Evolutionary conservation across 2,888 invertebrate species (phyloP).

Genomic region (Luperina nickerlii): DNA sequence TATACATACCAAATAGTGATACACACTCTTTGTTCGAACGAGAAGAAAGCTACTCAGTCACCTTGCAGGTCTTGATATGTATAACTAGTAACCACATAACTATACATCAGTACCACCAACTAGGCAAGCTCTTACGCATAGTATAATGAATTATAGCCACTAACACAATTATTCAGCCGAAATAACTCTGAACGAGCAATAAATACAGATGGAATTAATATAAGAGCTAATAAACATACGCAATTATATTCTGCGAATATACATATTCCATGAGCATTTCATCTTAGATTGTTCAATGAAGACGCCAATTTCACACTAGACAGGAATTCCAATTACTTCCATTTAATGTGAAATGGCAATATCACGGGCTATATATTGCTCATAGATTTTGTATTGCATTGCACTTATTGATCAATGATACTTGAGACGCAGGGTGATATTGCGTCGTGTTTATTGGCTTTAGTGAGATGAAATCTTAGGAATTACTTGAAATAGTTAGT

Average conservation of each 20-base stretch:
- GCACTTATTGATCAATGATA: constrained; percentile 60
- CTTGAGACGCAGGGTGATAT: constrained; percentile 42
- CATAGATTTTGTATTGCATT: constrained; percentile 49
- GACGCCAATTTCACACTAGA: constrained; percentile 81
- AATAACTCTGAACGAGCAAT: constrained; percentile 63
- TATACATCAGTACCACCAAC: constrained; percentile 1
- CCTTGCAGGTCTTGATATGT: too few relatives aligned
- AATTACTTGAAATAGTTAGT: not conserved
- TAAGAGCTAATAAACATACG: constrained; percentile 60
- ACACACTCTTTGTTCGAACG: too few relatives aligned
- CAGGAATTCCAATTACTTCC: constrained; percentile 80
- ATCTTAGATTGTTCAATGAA: constrained; percentile 71
- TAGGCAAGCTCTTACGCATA: constrained; percentile 1
- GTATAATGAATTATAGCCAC: constrained; percentile 41
- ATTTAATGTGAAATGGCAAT: constrained; percentile 76
- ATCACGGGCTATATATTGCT: constrained; percentile 54
- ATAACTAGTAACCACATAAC: not conserved
- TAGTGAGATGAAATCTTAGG: constrained; percentile 12
- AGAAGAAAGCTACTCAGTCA: too few relatives aligned
- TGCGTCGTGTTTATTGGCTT: constrained; percentile 35
- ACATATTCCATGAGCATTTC: constrained; percentile 75
- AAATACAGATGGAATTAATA: constrained; percentile 68
- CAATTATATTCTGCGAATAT: constrained; percentile 60
- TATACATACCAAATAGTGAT: not conserved
- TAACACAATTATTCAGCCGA: constrained; percentile 57